Conservation (phyloP, 2,113 vertebrate species). For the Neodontobutis hainanensis region DNA sequence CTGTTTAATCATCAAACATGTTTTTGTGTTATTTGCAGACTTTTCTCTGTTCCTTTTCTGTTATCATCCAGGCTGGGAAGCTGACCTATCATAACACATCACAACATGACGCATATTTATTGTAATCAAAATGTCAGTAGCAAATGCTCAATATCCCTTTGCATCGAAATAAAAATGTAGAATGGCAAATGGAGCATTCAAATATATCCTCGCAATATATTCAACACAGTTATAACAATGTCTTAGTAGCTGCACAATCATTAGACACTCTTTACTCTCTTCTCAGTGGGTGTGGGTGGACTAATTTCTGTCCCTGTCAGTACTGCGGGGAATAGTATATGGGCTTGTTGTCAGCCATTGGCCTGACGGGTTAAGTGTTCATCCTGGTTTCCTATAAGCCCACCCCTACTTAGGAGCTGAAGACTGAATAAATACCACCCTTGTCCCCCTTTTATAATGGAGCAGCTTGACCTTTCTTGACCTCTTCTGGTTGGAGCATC, state of each 20-base stretch:
- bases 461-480: slow-evolving; percentile 69
- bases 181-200: too few relatives aligned
- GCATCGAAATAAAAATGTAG: too few relatives aligned
- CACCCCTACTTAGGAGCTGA: slow-evolving; percentile 53
- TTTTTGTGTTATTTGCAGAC: slow-evolving; percentile 23
- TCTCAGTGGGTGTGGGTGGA: neutral
- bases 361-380: slow-evolving; percentile 60
- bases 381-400: slow-evolving; percentile 44
- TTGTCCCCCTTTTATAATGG: slow-evolving; percentile 73
- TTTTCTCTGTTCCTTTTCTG: neutral
- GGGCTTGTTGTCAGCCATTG: slow-evolving; percentile 42
- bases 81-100: slow-evolving; percentile 10
- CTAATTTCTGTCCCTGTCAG: slow-evolving; percentile 26
- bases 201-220: too few relatives aligned
- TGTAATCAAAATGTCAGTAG: too few relatives aligned
- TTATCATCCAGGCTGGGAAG: slow-evolving; percentile 15
- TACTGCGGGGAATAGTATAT: slow-evolving; percentile 35
- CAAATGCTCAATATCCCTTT: too few relatives aligned
- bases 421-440: slow-evolving; percentile 72
- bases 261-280: neutral
- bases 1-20: slow-evolving; percentile 15
- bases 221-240: too few relatives aligned
- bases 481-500: slow-evolving; percentile 68
- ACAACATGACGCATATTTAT: slow-evolving; percentile 3
- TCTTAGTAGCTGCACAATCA: slow-evolving; percentile 10